These are phyloP conservation scores for Tridacna gigas DNA, from an alignment of 2,888 invertebrate species.

Conservation along the genomic window DNA sequence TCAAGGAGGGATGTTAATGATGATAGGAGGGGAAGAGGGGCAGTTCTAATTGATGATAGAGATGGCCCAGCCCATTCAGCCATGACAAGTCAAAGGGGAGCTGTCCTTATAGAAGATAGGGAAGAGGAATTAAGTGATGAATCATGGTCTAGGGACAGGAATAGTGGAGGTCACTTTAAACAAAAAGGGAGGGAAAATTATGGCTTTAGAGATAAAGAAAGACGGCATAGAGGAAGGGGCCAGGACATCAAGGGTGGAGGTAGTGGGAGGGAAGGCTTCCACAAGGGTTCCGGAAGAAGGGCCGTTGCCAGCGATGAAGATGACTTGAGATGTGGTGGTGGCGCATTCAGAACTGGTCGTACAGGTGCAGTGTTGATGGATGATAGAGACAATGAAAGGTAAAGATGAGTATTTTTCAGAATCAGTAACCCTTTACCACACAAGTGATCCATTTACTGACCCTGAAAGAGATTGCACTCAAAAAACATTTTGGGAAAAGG, in stretches of 20 bases:
- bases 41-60: slow-evolving; percentile 7
- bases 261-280: background rate
- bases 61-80: background rate
- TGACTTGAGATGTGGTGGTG: background rate
- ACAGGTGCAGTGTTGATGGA: slow-evolving; percentile 43
- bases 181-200: background rate
- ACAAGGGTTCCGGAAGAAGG: too few relatives aligned
- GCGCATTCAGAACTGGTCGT: slow-evolving; percentile 12
- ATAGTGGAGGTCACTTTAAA: background rate
- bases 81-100: slow-evolving; percentile 10
- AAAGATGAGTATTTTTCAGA: background rate
- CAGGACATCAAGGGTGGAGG: background rate
- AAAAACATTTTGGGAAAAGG: too few relatives aligned
- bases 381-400: slow-evolving; percentile 35
- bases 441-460: too few relatives aligned
- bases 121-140: background rate
- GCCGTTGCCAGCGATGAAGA: background rate
- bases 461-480: too few relatives aligned
- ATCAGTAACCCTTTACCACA: too few relatives aligned
- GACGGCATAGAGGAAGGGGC: background rate
- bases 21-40: background rate
- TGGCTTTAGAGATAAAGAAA: background rate
- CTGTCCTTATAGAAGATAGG: slow-evolving; percentile 47
- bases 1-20: background rate
- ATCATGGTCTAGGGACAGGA: background rate